Evolutionary conservation across 2,888 invertebrate genomes (phyloP), one percentile per base, ranked within the genome.

Genomic region (Dicranocentrus wangi): DNA sequence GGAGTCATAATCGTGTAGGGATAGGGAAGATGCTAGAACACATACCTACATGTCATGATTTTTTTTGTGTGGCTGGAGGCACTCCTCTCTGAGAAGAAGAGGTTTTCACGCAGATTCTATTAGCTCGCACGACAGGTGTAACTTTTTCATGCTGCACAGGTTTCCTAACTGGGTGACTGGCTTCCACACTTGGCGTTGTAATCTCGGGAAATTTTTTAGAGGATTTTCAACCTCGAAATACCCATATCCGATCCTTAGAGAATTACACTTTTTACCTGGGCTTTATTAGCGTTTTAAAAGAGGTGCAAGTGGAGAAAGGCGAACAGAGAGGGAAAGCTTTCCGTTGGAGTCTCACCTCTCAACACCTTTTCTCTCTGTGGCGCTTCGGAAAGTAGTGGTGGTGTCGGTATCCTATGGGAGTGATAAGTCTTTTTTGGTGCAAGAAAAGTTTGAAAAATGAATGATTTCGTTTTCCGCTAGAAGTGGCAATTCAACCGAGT

Each of bases 381-480:
- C 23, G 55, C 19, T n/a, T n/a, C n/a, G n/a, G n/a, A 23, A 55
- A 55, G 21, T 55, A 3, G 21, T 21, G 23, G 19, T 10, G n/a
- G 3, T n/a, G n/a, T 17, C 5, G 5, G n/a, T 51, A 7, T 55
- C 61, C 61, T 32, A 23, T n/a, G 61, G 61, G 61, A 28, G 32
- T 61, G 32, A 61, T 61, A 32, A 61, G 28, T 61, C 61, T 32
- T n/a, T 58, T 19, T 58, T 47, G n/a, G 3, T 47, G 47, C n/a
- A 47, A n/a, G n/a, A n/a, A n/a, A 47, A 47, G 8, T 47, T 10
- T 55, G 23, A 55, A 55, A 55, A 55, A 55, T 55, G 55, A 55
- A 55, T 55, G 55, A 55, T 55, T 55, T 5, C 55, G 5, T 19
- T 55, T 55, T 21, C 7, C 5, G 21, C 55, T 19, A 10, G n/a